These are phyloP conservation scores for Microtus ochrogaster DNA, from an alignment of 2,113 vertebrate species.

Conservation along the genomic window DNA sequence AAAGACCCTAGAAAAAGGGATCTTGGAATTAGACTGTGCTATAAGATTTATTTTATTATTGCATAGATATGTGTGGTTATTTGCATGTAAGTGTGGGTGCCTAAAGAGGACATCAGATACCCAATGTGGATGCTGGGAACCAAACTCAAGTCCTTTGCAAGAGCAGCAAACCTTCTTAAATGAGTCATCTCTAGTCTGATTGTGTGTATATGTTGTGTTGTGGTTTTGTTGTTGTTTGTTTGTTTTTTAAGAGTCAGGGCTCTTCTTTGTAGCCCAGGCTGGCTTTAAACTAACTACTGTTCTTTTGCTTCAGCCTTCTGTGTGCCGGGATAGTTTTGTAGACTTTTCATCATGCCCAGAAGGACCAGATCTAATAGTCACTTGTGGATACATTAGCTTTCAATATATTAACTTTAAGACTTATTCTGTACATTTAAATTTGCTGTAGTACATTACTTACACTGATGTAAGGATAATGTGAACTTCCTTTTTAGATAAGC, in stretches of 20 bases:
- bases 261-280: not conserved
- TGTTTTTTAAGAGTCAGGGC: not conserved
- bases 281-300: not conserved
- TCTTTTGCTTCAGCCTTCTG: not conserved
- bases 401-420: not conserved
- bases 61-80: not conserved
- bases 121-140: not conserved
- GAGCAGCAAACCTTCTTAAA: not conserved
- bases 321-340: not conserved
- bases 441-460: not conserved
- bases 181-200: not conserved
- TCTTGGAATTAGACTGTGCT: not conserved
- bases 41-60: not conserved
- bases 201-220: not conserved
- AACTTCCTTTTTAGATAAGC: not conserved
- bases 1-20: not conserved
- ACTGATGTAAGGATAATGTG: not conserved
- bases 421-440: slow-evolving; percentile 22
- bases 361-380: not conserved
- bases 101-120: not conserved
- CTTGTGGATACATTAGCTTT: not conserved
- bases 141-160: not conserved
- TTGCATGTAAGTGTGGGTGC: not conserved
- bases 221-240: not conserved
- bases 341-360: not conserved